Base-by-base conservation (phyloP, 2,797 vertebrate species). In the Petrocephalus schoutedeni region DNA sequence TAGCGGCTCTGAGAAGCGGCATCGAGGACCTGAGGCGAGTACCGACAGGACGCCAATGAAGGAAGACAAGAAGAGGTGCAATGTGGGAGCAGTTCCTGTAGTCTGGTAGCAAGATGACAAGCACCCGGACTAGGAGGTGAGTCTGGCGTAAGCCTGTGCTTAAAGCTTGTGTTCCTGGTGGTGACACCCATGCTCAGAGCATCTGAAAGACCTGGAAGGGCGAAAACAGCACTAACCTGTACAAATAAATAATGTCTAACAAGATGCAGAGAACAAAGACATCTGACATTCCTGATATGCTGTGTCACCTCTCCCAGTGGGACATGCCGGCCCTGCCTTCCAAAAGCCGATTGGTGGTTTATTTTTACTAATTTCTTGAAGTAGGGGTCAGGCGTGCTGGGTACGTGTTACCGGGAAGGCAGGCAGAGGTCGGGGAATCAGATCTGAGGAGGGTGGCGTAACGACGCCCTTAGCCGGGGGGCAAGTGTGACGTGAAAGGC, bases 371-470 rank as follows among this genome's bases (percentile, higher is more conserved):
- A 54, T 71, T 67, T 85, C 49, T n/a, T 64, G 16, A 67, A 41
- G 45, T 23, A 16, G 19, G 12, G 32, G 83, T 85, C 61, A 10
- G 4, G 23, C 3, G 36, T 53, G 36, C 88, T 45, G 53, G 67
- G 54, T 28, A 83, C 14, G 23, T 36, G 51, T 57, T 12, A 21
- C 54, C 51, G 54, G 54, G 49, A 41, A 59, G 59, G 59, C 84
- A 84, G 87, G 57, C 83, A 86, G 36, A 12, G 85, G 83, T 85
- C 83, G 58, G 64, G 54, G 64, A 89, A 77, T 59, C 80, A 32
- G 82, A 88, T 88, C 77, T 45, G 57, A 87, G 59, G 53, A 58
- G 28, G 54, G 14, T 19, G 49, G 74, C 84, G 9, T 21, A 36
- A 77, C 86, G 4, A 84, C 84, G 56, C 14, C 8, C 67, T n/a